Percentiles rank a stretch among this genome's conserved stretches.
These are phyloP conservation scores for Myxocyprinus asiaticus DNA, from an alignment of 2,113 vertebrate species.

Conservation along the genomic window DNA sequence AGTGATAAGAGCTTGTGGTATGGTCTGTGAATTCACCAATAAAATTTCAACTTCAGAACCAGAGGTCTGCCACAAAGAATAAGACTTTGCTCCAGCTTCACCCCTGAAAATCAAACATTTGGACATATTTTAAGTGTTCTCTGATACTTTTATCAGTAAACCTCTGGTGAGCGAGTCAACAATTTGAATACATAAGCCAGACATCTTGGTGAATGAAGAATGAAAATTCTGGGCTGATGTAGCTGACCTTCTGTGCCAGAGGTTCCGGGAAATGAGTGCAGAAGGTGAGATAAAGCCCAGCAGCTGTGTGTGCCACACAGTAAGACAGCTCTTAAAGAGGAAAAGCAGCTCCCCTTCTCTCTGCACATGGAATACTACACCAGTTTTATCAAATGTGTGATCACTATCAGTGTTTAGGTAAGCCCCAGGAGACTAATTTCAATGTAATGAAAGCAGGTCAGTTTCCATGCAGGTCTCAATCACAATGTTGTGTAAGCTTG, in stretches of 20 bases:
- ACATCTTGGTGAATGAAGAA: conserved; percentile 1
- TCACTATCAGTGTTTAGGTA: conserved; percentile 37
- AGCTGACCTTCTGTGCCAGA: conserved; percentile 9
- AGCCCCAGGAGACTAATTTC: conserved; percentile 18
- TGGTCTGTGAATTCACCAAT: conserved; percentile 50
- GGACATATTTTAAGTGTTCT: conserved; percentile 25
- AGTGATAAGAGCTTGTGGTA: conserved; percentile 53
- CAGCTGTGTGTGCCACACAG: conserved; percentile 21
- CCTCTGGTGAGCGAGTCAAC: not conserved
- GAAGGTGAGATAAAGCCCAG: conserved; percentile 28
- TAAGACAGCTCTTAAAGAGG: conserved; percentile 19
- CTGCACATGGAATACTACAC: conserved; percentile 34
- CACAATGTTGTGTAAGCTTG: not conserved
- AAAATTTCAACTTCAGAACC: conserved; percentile 18
- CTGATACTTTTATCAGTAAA: conserved; percentile 19
- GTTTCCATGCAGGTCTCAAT: not conserved
- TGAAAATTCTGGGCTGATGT: not conserved
- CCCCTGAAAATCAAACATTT: conserved; percentile 15
- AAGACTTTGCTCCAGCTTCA: conserved; percentile 34
- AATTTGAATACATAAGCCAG: conserved; percentile 4
- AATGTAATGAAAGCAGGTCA: conserved; percentile 19
- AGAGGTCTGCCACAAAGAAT: conserved; percentile 32
- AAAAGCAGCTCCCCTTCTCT: conserved; percentile 40
- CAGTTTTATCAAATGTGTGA: conserved; percentile 42
- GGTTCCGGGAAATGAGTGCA: conserved; percentile 23